Conservation (phyloP, 2,797 vertebrate species). For the Rhinogobio ventralis region DNA sequence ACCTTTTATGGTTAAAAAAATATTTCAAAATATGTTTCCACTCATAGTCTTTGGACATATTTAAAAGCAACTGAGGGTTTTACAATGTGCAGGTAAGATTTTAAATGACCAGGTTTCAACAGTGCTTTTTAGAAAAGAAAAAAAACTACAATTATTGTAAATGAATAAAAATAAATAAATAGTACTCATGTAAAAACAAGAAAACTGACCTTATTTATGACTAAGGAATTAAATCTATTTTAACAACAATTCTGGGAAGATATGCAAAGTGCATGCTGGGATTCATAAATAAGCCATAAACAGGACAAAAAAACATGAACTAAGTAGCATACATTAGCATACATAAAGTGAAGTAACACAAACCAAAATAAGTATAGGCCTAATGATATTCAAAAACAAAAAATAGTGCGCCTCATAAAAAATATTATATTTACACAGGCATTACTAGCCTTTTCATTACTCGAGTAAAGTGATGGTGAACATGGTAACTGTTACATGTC, state of each 20-base stretch:
- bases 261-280: background rate
- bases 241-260: background rate
- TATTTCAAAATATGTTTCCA: background rate
- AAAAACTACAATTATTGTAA: background rate
- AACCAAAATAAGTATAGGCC: background rate
- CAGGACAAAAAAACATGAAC: background rate
- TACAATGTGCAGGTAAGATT: background rate
- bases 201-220: background rate
- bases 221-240: background rate
- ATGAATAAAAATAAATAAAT: background rate
- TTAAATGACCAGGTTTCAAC: background rate
- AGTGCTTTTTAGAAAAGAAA: no score
- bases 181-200: no score
- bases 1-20: background rate
- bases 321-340: background rate
- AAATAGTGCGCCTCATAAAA: background rate
- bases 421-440: background rate
- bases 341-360: background rate
- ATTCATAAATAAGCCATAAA: constrained; percentile 14
- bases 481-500: background rate
- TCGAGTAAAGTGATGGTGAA: background rate
- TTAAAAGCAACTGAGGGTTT: background rate
- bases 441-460: background rate
- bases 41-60: no score
- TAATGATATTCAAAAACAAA: background rate